Evolutionary conservation across 2,113 vertebrate genomes (phyloP).

Genomic region (Leptocoma aspasia): DNA sequence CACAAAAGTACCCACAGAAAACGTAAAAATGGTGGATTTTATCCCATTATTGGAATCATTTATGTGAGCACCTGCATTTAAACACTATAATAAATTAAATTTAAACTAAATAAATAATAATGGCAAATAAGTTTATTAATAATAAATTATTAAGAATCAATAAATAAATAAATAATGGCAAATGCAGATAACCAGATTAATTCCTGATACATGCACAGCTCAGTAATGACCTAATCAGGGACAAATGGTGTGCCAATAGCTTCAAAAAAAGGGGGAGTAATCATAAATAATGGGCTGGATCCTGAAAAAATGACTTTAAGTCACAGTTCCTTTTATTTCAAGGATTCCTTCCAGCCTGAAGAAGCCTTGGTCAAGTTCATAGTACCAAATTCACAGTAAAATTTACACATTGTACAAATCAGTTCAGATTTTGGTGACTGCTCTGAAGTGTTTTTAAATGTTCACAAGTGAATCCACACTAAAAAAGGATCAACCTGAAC

Average conservation of each 20-base stretch:
- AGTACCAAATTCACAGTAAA: neutral
- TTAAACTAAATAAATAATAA: neutral
- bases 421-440: neutral
- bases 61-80: neutral
- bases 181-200: neutral
- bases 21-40: neutral
- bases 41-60: neutral
- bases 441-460: neutral
- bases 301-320: neutral
- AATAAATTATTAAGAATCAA: neutral
- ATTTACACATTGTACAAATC: neutral
- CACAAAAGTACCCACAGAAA: neutral
- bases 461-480: neutral
- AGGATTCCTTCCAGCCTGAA: neutral
- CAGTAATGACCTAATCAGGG: neutral
- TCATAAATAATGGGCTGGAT: neutral
- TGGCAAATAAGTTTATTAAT: too few species aligned
- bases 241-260: neutral
- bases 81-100: neutral
- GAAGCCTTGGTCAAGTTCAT: neutral
- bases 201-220: neutral
- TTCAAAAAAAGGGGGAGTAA: neutral
- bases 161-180: neutral
- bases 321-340: neutral
- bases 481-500: neutral